These are phyloP conservation scores for Mola mola DNA, from an alignment of 2,113 vertebrate species.

Conservation along the genomic window DNA sequence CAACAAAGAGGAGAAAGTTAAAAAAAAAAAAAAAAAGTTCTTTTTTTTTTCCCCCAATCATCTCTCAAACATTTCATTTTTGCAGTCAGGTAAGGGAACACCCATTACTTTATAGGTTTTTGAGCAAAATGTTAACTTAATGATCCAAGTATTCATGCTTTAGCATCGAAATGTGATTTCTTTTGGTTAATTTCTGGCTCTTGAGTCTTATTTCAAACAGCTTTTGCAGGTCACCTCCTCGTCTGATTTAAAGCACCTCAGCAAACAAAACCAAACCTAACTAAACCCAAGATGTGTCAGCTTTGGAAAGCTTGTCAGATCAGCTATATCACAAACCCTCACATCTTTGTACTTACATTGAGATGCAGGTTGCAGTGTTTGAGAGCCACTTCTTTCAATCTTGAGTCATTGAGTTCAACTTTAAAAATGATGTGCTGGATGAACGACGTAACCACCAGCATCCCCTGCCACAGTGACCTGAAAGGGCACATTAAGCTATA, in stretches of 20 bases:
- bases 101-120: too few species aligned
- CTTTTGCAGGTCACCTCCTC: too few species aligned
- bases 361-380: constrained; percentile 74
- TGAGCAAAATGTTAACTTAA: too few species aligned
- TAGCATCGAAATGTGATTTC: too few species aligned
- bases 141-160: too few species aligned
- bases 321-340: neutral
- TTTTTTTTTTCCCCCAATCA: neutral
- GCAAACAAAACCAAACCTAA: too few species aligned
- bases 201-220: too few species aligned
- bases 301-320: neutral
- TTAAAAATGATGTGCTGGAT: constrained; percentile 74
- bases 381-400: constrained; percentile 58
- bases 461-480: constrained; percentile 73
- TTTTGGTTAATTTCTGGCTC: too few species aligned
- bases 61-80: neutral
- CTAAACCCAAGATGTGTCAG: too few species aligned
- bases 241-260: too few species aligned
- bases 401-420: constrained; percentile 25
- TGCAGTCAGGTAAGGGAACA: too few species aligned
- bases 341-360: constrained; percentile 52
- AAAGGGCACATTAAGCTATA: rapidly evolving
- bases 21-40: neutral
- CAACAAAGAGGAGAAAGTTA: neutral
- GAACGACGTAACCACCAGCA: constrained; percentile 72